Base-by-base conservation (phyloP, 2,797 vertebrate species). In the Scolopax bukidnonensis region DNA sequence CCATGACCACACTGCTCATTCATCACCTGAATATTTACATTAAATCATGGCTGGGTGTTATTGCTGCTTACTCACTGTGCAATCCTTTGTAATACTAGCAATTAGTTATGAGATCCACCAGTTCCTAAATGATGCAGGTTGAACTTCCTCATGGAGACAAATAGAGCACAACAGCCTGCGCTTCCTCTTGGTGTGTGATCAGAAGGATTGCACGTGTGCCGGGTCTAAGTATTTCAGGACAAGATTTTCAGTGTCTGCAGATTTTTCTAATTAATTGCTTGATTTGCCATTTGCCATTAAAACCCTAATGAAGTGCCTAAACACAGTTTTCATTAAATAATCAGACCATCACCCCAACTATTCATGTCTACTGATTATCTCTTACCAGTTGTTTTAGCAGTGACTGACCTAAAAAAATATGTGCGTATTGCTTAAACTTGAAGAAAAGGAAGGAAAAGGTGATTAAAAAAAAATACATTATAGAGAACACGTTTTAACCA, bases 261-360 rank as follows among this genome's bases (percentile, higher is more conserved):
- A 41, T 73, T 88, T 93, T 94, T 59, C 76, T 91, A 75, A 75
- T 87, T 83, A 75, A 94, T 96, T 94, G 53, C 84, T 67, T 90
- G 73, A 64, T 85, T 43, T 43, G 51, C 47, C 68, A 48, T 93
- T 94, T 93, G 48, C 80, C 60, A 78, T 87, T 95, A 73, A 88
- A 97, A 63, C 85, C 67, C 38, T 96, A 92, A 93, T 93, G 75
- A 94, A 64, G 63, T 96, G 64, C 75, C 56, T 77, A 63, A 84
- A 92, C n/a, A 1, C 77, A 86, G 68, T 95, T 91, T 89, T 91
- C 81, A 88, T 92, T 94, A 94, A 94, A 73, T 96, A 92, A 95
- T 91, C 93, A 96, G 71, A 87, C 87, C 83, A 70, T 94, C 76
- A 67, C 54, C 51, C 57, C 57, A 94, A 77, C 77, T 89, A 21